Evolutionary conservation across 2,888 invertebrate species (phyloP).

Genomic region (Carcina quercana): DNA sequence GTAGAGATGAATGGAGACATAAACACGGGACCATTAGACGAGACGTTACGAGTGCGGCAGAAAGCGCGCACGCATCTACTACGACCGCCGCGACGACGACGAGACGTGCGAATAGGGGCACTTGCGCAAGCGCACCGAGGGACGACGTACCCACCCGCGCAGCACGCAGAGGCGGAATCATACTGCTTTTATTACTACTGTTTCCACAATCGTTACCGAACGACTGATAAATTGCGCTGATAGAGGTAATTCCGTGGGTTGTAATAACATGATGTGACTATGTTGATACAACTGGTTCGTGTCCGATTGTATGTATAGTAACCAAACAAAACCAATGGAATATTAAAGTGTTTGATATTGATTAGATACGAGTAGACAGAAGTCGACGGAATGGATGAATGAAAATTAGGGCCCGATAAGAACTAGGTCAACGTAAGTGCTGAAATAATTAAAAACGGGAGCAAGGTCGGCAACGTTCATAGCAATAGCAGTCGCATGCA

Average conservation of each 20-base stretch:
- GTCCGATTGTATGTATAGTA: neutral
- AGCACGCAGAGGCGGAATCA: constrained; percentile 21
- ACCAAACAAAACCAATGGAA: neutral
- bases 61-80: constrained; percentile 27
- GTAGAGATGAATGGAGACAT: constrained; percentile 19
- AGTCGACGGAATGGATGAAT: no score
- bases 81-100: constrained; percentile 11
- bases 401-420: no score
- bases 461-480: no score
- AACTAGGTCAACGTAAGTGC: no score
- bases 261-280: constrained; percentile 10
- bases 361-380: no score
- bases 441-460: no score
- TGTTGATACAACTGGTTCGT: constrained; percentile 9
- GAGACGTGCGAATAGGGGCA: constrained; percentile 57
- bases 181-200: constrained; percentile 39
- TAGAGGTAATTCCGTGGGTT: constrained; percentile 21
- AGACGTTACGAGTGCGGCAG: constrained; percentile 12
- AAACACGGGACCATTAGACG: constrained; percentile 19
- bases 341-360: neutral
- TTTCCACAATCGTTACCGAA: constrained; percentile 22
- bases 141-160: constrained; percentile 19
- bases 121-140: constrained; percentile 51
- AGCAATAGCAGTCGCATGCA: no score
- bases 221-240: constrained; percentile 36